These are phyloP conservation scores for Picathartes gymnocephalus DNA, from an alignment of 2,113 vertebrate genomes.

Conservation along the genomic window DNA sequence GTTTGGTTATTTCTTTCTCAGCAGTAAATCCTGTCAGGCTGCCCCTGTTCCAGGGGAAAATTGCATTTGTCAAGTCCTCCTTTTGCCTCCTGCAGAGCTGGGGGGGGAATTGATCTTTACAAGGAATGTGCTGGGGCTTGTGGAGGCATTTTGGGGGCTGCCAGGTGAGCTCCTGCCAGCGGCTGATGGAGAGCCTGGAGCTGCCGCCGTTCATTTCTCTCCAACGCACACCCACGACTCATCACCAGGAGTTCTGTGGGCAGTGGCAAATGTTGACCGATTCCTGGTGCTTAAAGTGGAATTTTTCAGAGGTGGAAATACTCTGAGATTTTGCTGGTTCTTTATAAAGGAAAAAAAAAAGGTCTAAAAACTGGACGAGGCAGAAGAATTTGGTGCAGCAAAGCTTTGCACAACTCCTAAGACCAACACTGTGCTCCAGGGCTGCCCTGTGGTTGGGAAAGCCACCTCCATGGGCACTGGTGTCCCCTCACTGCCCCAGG, in stretches of 20 bases:
- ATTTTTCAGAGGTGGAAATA: not conserved
- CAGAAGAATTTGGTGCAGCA: not conserved
- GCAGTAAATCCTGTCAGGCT: not conserved
- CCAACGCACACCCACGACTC: rapidly evolving
- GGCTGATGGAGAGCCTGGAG: not conserved
- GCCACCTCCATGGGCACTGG: not conserved
- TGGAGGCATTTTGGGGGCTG: rapidly evolving
- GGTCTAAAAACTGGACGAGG: not conserved
- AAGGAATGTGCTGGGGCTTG: not conserved
- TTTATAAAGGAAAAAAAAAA: not conserved
- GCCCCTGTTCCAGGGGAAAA: not conserved
- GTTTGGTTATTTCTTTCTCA: not conserved
- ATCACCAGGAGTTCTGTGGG: not conserved
- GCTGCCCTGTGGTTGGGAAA: not conserved
- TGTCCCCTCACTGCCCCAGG: not conserved
- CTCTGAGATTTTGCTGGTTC: not conserved
- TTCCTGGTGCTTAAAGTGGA: not conserved
- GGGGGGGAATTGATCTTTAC: not conserved
- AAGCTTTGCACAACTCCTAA: not conserved
- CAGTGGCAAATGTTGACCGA: not conserved
- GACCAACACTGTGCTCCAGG: not conserved
- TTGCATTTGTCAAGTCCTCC: not conserved
- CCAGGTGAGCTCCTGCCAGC: not conserved
- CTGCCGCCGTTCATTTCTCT: not conserved
- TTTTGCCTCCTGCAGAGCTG: not conserved